A percentile compares a stretch with the other conserved stretches of the same genome.
Evolutionary conservation across 2,113 vertebrate genomes (phyloP).

Genomic region (Sphyrna mokarran): DNA sequence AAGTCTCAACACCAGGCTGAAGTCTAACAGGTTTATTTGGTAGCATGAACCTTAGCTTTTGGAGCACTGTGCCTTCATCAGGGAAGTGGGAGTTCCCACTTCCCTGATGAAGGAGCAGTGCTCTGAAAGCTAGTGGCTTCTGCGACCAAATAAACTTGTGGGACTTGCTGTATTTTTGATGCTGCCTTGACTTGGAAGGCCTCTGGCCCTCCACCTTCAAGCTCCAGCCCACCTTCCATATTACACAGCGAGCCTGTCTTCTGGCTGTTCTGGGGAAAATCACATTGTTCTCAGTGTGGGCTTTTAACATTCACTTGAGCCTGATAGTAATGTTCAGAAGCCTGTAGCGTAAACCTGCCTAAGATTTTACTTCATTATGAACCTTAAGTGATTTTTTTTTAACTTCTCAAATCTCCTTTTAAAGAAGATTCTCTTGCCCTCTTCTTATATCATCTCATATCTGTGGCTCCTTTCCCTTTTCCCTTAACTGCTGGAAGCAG

Average conservation of each 20-base stretch:
- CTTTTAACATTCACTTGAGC: background rate
- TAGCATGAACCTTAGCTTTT: too few relatives aligned
- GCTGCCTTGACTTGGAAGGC: too few relatives aligned
- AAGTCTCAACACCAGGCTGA: too few relatives aligned
- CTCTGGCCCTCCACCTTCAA: too few relatives aligned
- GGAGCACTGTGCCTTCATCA: too few relatives aligned
- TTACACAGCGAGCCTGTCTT: background rate
- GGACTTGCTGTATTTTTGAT: too few relatives aligned
- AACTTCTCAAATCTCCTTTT: background rate
- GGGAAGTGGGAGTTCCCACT: too few relatives aligned
- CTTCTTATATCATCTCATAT: background rate
- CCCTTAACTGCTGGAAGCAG: background rate
- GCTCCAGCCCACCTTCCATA: background rate
- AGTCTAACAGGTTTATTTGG: too few relatives aligned
- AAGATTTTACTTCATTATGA: background rate
- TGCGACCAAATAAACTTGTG: too few relatives aligned
- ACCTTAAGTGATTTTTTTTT: background rate
- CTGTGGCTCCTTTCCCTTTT: background rate
- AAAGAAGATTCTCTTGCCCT: background rate
- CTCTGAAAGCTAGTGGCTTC: too few relatives aligned
- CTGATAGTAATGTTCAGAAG: background rate
- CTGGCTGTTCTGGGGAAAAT: background rate
- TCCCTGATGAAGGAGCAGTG: too few relatives aligned
- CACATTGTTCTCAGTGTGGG: too few relatives aligned
- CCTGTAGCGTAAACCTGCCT: background rate